Conservation (phyloP, 2,888 invertebrate genomes). For the Megalurothrips usitatus region DNA sequence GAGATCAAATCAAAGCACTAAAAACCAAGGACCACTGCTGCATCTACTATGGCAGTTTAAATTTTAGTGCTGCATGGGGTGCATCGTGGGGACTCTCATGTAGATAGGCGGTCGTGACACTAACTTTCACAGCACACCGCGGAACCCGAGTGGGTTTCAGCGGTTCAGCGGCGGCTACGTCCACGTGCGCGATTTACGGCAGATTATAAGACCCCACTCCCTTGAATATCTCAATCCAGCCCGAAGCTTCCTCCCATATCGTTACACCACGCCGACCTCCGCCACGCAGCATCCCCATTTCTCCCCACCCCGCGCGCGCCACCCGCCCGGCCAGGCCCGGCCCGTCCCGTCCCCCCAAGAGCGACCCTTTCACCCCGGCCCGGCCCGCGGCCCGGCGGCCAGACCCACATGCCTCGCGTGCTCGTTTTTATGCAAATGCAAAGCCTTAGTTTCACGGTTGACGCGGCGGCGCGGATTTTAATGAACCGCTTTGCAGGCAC, state of each 20-base stretch:
- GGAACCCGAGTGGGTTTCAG: too few relatives aligned
- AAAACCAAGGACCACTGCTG: too few relatives aligned
- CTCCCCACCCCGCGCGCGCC: neutral
- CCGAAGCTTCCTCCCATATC: neutral
- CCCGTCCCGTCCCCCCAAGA: neutral
- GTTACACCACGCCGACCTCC: neutral
- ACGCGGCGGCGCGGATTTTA: slow-evolving; percentile 1
- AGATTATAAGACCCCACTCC: neutral
- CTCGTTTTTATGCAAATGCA: slow-evolving; percentile 21
- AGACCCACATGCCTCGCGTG: neutral
- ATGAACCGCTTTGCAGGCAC: slow-evolving; percentile 18
- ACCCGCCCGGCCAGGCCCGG: neutral
- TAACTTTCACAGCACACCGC: too few relatives aligned
- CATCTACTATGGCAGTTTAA: too few relatives aligned
- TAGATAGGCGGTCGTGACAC: too few relatives aligned
- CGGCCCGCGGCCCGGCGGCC: neutral
- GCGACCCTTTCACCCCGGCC: neutral
- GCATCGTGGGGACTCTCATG: too few relatives aligned
- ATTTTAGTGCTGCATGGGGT: too few relatives aligned
- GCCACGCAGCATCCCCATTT: neutral
- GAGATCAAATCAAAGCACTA: too few relatives aligned
- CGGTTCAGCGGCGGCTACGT: too few relatives aligned
- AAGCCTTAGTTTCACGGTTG: slow-evolving; percentile 19
- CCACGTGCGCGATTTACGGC: too few relatives aligned
- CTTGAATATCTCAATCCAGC: neutral